phyloP scores from a whole-genome alignment of 2,797 vertebrate genomes.

The Chlorospingus flavigularis region DNA sequence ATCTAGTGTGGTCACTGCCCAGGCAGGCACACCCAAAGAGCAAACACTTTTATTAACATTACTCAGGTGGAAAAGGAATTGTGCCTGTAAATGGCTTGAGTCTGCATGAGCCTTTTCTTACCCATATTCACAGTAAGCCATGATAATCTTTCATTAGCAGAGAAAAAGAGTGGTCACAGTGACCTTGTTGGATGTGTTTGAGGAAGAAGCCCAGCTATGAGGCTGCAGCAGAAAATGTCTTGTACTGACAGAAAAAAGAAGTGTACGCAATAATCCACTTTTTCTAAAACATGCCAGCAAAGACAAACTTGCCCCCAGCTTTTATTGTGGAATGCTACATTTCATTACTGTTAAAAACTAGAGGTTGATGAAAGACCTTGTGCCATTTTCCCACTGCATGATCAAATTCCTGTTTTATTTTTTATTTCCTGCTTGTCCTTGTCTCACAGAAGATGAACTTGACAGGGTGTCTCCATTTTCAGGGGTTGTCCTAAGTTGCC shows the following conservation, averaged over 20 bases:
- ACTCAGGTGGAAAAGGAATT: fast-evolving
- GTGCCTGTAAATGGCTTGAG: not conserved
- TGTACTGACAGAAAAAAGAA: not conserved
- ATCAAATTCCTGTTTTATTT: not conserved
- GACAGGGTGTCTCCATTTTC: not conserved
- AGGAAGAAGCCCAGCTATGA: not conserved
- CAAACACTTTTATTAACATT: fast-evolving
- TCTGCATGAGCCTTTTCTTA: not conserved
- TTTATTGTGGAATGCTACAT: not conserved
- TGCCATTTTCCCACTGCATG: not conserved
- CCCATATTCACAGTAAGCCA: not conserved
- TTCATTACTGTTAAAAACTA: not conserved
- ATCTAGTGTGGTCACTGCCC: not conserved
- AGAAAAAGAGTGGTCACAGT: not conserved
- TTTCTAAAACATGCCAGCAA: not conserved
- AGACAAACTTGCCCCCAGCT: not conserved
- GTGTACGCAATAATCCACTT: not conserved
- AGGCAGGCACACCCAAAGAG: not conserved
- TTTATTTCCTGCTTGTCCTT: not conserved
- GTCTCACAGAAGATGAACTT: not conserved
- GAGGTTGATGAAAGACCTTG: not conserved
- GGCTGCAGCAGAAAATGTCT: not conserved
- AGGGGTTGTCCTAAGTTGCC: not conserved
- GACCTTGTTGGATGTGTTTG: not conserved
- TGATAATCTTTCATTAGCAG: not conserved